These are phyloP conservation scores for Nothocercus julius DNA, from an alignment of 2,113 vertebrate genomes.

Conservation along the genomic window DNA sequence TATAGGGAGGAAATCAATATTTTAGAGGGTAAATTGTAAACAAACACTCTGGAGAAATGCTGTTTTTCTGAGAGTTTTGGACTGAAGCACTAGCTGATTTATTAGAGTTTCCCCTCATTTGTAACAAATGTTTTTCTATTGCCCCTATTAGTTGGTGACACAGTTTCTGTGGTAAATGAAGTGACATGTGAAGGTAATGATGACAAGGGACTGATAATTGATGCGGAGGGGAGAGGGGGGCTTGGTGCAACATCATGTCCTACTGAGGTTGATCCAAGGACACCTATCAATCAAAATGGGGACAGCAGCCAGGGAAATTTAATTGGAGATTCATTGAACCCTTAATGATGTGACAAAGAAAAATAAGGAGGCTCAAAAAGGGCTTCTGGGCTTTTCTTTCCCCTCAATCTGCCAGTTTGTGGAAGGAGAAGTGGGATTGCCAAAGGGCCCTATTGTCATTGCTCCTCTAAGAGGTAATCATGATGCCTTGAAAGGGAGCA, in stretches of 20 bases:
- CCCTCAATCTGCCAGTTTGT: conserved; percentile 52
- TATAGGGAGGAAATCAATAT: neutral
- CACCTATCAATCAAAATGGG: conserved; percentile 82
- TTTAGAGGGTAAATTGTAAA: neutral
- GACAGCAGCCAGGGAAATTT: conserved; percentile 80
- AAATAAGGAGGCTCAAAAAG: conserved; percentile 77
- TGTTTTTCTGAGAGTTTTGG: neutral
- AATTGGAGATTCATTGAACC: conserved; percentile 85
- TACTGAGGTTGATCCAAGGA: conserved; percentile 83
- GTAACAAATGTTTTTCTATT: conserved; percentile 68
- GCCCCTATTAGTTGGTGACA: conserved; percentile 63
- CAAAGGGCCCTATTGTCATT: conserved; percentile 60
- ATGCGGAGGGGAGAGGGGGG: conserved; percentile 66
- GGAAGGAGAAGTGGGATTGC: conserved; percentile 58
- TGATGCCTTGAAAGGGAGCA: conserved; percentile 42
- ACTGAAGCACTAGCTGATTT: conserved; percentile 29
- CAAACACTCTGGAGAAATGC: neutral
- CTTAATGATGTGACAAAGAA: conserved; percentile 85
- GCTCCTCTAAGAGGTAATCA: conserved; percentile 47
- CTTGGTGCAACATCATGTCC: conserved; percentile 66
- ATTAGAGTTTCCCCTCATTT: conserved; percentile 52
- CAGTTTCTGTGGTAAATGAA: conserved; percentile 73
- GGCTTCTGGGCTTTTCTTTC: conserved; percentile 71
- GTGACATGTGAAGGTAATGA: conserved; percentile 73
- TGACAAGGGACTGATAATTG: conserved; percentile 76